Evolutionary conservation across 2,888 invertebrate genomes (phyloP).

Genomic region (Physocephala rufipes): DNA sequence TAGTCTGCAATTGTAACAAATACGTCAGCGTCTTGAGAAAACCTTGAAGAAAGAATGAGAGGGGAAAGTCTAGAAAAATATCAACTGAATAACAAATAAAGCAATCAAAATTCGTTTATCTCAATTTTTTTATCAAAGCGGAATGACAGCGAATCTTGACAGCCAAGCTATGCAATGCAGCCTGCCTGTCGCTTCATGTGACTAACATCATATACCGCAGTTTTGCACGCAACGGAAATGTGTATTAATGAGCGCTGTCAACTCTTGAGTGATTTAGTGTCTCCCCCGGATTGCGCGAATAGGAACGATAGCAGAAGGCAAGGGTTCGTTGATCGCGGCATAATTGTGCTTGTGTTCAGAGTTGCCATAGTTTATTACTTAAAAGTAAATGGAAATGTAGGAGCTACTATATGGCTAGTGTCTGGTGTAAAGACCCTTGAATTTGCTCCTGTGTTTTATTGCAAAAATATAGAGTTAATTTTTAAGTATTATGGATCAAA

Average conservation of each 20-base stretch:
- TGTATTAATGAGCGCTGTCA: constrained; percentile 37
- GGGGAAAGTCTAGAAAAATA: background rate
- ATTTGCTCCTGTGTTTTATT: too few relatives aligned
- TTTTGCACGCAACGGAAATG: constrained; percentile 22
- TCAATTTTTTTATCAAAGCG: constrained; percentile 11
- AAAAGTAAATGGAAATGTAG: background rate
- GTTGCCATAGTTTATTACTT: background rate
- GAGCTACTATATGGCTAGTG: too few relatives aligned
- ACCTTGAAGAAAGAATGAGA: background rate
- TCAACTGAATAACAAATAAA: constrained; percentile 14
- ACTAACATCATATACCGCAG: constrained; percentile 6
- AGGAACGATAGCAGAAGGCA: background rate
- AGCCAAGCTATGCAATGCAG: too few relatives aligned
- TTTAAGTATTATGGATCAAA: too few relatives aligned
- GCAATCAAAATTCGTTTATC: constrained; percentile 20
- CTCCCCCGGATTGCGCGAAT: constrained; percentile 8
- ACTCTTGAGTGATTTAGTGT: constrained; percentile 34
- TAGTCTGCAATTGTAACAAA: background rate
- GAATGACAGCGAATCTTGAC: background rate
- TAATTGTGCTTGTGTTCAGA: background rate
- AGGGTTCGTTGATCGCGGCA: constrained; percentile 20
- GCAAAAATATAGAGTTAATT: too few relatives aligned
- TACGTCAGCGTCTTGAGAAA: background rate
- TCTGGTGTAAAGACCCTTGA: too few relatives aligned
- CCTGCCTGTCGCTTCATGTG: background rate